Conservation (phyloP, 2,797 vertebrate species). For the Euphonia xanthogaster region DNA sequence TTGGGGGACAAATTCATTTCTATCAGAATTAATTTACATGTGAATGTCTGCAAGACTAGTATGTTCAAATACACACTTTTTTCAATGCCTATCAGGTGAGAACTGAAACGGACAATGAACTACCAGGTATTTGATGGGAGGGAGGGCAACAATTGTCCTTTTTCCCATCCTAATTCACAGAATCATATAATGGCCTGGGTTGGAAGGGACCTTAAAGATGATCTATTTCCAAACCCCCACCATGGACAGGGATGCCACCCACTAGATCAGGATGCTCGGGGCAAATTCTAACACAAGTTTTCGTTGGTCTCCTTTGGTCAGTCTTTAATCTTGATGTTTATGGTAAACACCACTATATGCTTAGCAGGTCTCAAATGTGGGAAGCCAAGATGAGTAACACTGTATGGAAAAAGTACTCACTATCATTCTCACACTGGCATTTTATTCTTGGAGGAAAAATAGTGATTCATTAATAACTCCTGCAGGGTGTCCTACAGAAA, state of each 20-base stretch:
- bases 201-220: not conserved
- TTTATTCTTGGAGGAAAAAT: not conserved
- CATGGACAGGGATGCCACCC: not conserved
- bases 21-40: not conserved
- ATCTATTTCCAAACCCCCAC: not conserved
- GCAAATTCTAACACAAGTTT: not conserved
- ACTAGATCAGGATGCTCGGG: not conserved
- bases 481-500: not conserved
- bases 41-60: not conserved
- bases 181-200: not conserved
- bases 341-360: not conserved
- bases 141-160: not conserved
- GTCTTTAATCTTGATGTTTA: not conserved
- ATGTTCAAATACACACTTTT: not conserved
- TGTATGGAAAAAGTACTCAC: not conserved
- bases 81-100: not conserved
- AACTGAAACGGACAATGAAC: not conserved
- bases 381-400: not conserved
- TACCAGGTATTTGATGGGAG: not conserved
- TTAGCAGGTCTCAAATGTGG: not conserved
- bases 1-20: not conserved
- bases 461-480: not conserved
- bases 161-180: not conserved
- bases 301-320: accelerated
- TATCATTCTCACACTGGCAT: not conserved